A percentile compares a stretch with the other conserved stretches of the same genome.
phyloP scores from a whole-genome alignment of 2,113 vertebrate genomes.

The Orcinus orca region DNA sequence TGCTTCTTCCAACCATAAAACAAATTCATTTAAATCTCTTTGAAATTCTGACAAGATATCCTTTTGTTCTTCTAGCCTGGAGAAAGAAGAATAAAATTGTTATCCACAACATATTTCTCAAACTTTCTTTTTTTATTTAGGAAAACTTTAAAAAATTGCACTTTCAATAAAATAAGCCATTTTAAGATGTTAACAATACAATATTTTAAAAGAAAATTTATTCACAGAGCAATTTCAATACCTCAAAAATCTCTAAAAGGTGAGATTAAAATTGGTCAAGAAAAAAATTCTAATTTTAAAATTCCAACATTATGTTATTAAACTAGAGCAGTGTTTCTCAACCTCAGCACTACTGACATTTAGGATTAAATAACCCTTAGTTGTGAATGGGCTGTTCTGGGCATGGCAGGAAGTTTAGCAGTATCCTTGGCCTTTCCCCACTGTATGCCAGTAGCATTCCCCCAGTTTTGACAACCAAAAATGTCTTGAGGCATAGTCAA shows the following conservation, averaged over 20 bases:
- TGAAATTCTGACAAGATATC: slow-evolving; percentile 86
- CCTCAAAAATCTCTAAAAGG: background rate
- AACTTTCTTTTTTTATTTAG: background rate
- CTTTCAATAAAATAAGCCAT: background rate
- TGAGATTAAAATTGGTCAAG: background rate
- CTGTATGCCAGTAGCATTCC: background rate
- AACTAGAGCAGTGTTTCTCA: background rate
- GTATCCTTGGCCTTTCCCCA: background rate
- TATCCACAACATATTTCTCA: slow-evolving; percentile 36
- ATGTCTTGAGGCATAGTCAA: background rate
- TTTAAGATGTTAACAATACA: background rate
- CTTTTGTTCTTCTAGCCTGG: slow-evolving; percentile 90
- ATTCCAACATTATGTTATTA: background rate
- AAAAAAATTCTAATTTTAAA: slow-evolving; percentile 1
- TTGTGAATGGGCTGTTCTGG: background rate
- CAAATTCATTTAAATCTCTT: slow-evolving; percentile 89
- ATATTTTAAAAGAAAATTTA: slow-evolving; percentile 27
- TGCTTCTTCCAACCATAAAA: slow-evolving; percentile 91
- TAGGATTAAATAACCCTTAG: background rate
- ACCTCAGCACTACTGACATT: background rate
- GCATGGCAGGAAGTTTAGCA: background rate
- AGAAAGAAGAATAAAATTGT: slow-evolving; percentile 57
- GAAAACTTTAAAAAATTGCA: background rate
- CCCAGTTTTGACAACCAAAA: background rate
- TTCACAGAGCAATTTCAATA: background rate